phyloP scores from a whole-genome alignment of 2,797 vertebrate genomes.

The Notamacropus eugenii region DNA sequence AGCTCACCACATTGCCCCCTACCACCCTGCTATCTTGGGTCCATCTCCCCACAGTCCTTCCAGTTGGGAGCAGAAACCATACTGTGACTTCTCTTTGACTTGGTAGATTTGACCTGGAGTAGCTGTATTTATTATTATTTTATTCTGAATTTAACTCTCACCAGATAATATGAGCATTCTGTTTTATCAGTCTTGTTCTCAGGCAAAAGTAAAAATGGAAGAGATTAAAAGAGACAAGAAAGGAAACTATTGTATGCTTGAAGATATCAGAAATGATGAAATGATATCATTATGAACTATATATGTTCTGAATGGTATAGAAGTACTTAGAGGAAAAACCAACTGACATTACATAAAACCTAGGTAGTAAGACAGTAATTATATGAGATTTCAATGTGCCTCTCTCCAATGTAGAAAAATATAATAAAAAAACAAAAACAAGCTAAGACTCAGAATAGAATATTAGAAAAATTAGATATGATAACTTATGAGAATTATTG shows the following conservation, averaged over 20 bases:
- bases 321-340: neutral
- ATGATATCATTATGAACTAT: neutral
- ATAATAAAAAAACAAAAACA: neutral
- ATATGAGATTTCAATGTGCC: neutral
- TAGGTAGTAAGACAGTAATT: neutral
- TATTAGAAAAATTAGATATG: neutral
- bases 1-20: neutral
- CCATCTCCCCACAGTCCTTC: neutral
- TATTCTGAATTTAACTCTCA: neutral
- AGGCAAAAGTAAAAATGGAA: neutral
- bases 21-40: neutral
- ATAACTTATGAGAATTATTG: neutral
- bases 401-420: neutral
- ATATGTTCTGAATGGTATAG: neutral
- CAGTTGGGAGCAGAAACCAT: neutral
- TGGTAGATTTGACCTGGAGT: neutral
- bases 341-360: neutral
- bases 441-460: neutral
- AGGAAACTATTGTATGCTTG: neutral
- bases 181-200: neutral
- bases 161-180: neutral
- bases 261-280: neutral
- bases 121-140: neutral
- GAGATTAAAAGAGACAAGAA: neutral
- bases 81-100: neutral